phyloP scores from a whole-genome alignment of 2,888 invertebrate species.

The Germaria angustata region DNA sequence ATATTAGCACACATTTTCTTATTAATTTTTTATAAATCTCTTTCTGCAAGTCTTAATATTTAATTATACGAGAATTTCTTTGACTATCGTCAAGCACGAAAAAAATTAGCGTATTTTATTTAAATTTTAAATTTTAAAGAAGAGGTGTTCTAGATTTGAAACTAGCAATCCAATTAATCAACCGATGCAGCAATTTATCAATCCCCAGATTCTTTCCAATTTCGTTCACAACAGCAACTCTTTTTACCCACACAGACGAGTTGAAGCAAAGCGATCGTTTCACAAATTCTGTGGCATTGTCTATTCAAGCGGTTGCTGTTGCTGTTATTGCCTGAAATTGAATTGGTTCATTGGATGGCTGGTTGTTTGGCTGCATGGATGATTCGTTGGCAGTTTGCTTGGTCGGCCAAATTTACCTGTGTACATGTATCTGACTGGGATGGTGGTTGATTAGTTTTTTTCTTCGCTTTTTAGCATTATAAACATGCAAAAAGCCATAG shows the following conservation, averaged over 20 bases:
- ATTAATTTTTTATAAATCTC: no score
- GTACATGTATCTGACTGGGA: slow-evolving; percentile 5
- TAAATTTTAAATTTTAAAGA: no score
- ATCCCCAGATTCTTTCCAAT: no score
- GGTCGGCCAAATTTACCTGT: slow-evolving; percentile 11
- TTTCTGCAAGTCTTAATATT: no score
- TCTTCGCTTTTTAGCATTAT: slow-evolving; percentile 30
- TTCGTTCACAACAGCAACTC: slow-evolving; percentile 39
- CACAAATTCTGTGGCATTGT: slow-evolving; percentile 53
- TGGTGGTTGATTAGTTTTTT: slow-evolving; percentile 54
- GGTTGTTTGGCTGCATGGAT: slow-evolving; percentile 5
- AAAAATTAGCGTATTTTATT: no score
- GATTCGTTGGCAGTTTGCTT: neutral
- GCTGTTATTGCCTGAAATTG: slow-evolving; percentile 15
- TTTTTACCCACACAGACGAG: slow-evolving; percentile 53
- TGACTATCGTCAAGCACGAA: no score
- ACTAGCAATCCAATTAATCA: no score
- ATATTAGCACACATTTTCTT: no score
- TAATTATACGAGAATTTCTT: no score
- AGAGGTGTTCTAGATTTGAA: no score
- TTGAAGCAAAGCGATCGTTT: slow-evolving; percentile 58
- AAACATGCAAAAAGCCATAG: slow-evolving; percentile 54
- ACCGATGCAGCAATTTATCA: no score
- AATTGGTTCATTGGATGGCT: slow-evolving; percentile 44
- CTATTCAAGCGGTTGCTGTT: slow-evolving; percentile 25